phyloP scores from a whole-genome alignment of 2,797 vertebrate genomes.

The Jordanella pulchra region DNA sequence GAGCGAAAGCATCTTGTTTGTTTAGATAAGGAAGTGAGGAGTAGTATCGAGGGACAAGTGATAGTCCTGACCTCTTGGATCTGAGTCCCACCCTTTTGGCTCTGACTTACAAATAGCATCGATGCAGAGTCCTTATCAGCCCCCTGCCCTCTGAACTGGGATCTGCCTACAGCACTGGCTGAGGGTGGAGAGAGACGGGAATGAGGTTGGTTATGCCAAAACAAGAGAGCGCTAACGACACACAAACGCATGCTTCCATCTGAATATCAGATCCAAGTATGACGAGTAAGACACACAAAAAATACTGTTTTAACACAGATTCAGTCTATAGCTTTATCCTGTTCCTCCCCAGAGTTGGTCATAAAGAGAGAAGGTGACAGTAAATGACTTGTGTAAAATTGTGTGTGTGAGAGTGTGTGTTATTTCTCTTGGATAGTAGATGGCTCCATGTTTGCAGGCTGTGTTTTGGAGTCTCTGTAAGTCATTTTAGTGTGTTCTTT shows the following conservation, averaged over 20 bases:
- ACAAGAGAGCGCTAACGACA: constrained; percentile 42
- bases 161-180: constrained; percentile 52
- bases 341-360: constrained; percentile 54
- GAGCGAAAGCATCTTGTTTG: constrained; percentile 65
- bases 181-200: constrained; percentile 10
- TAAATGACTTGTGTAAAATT: constrained; percentile 37
- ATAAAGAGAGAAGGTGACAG: constrained; percentile 50
- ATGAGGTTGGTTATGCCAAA: constrained; percentile 40
- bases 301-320: constrained; percentile 9
- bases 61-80: constrained; percentile 64
- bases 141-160: constrained; percentile 65
- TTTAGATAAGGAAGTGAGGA: constrained; percentile 66
- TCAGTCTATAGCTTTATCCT: constrained; percentile 30
- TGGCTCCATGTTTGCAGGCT: constrained; percentile 63
- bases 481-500: constrained; percentile 70
- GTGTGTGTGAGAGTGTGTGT: constrained; percentile 49
- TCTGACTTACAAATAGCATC: constrained; percentile 82
- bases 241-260: constrained; percentile 29
- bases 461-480: constrained; percentile 72
- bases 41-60: constrained; percentile 56
- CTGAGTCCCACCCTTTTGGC: constrained; percentile 68
- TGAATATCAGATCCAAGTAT: constrained; percentile 42
- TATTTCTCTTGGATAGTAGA: constrained; percentile 70
- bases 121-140: constrained; percentile 74
- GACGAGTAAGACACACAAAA: constrained; percentile 1